Evolutionary conservation across 2,797 vertebrate genomes (phyloP).

Genomic region (Leuciscus waleckii): DNA sequence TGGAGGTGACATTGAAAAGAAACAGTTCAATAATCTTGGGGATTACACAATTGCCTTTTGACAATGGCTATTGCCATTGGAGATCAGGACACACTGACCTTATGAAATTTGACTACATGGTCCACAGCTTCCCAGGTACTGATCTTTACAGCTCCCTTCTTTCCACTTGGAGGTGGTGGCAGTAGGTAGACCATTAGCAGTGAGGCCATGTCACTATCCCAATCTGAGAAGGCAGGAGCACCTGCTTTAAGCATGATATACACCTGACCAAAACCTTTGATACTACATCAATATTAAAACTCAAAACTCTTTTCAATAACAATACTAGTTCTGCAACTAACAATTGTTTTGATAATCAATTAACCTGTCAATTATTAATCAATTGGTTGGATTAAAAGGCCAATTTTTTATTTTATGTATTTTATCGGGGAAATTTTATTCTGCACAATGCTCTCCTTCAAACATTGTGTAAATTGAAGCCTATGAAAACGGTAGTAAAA

Average conservation of each 20-base stretch:
- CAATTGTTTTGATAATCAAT: neutral
- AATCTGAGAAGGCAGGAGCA: too few relatives aligned
- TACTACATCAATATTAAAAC: neutral
- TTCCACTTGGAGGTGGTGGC: neutral
- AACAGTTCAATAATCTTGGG: too few relatives aligned
- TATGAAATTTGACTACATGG: neutral
- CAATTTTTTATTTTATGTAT: too few relatives aligned
- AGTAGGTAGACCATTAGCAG: neutral
- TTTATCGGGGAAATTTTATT: neutral
- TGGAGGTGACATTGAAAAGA: too few relatives aligned
- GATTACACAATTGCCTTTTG: neutral
- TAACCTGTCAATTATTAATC: neutral
- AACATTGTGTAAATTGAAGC: too few relatives aligned
- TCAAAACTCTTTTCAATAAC: constrained; percentile 4
- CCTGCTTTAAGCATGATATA: too few relatives aligned
- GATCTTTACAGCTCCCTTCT: neutral
- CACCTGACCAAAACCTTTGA: too few relatives aligned
- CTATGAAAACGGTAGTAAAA: too few relatives aligned
- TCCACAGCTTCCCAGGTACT: neutral
- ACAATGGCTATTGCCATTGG: too few relatives aligned
- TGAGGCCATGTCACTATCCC: too few relatives aligned
- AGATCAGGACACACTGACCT: neutral
- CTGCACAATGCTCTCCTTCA: too few relatives aligned
- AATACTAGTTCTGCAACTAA: neutral
- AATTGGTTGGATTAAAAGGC: neutral